Base-by-base conservation (phyloP, 1,140 invertebrate genomes). In the Sycophila sp. region DNA sequence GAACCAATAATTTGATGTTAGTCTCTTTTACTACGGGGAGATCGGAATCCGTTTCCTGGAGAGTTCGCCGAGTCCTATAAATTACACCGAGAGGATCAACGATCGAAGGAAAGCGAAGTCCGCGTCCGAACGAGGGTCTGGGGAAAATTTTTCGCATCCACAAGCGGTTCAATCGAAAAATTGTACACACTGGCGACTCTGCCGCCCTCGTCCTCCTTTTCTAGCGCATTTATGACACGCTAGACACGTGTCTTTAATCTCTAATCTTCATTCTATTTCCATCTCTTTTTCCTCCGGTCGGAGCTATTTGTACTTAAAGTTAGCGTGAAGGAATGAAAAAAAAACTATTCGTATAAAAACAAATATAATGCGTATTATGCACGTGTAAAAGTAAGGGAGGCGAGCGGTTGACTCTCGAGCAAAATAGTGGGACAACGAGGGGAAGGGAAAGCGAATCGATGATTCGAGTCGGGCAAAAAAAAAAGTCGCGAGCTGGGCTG, bases 261-360 rank as follows among this genome's bases (percentile, higher is more conserved):
- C 19, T 40, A 28, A n/a, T 62, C 47, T 69, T 69, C 34, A n/a
- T 51, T 45, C 45, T 64, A 38, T 56, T 55, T 55, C 7, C 10
- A 45, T 70, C 47, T 47, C 19, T 40, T 38, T 40, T 64, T 58
- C 38, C 7, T 55, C 30, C 42, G 32, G 10, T 53, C 58, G 15
- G 38, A 69, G 15, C 11, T 59, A 38, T 69, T 62, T 69, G 36
- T 69, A 69, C 49, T 51, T 60, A 51, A 53, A 51, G 17, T 70
- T 63, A 70, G 19, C 17, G 17, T 36, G 19, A 56, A 60, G 55
- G 40, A 47, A 60, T 26, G 45, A 6, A 34, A 8, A 56, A n/a
- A n/a, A n/a, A n/a, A n/a, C n/a, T n/a, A 34, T 13, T 0, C 17
- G 19, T 32, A 56, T 49, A 32, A 56, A n/a, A 13, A 19, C 15